Base-by-base conservation (phyloP, 2,113 vertebrate species). In the Gallinago paraguaiae region DNA sequence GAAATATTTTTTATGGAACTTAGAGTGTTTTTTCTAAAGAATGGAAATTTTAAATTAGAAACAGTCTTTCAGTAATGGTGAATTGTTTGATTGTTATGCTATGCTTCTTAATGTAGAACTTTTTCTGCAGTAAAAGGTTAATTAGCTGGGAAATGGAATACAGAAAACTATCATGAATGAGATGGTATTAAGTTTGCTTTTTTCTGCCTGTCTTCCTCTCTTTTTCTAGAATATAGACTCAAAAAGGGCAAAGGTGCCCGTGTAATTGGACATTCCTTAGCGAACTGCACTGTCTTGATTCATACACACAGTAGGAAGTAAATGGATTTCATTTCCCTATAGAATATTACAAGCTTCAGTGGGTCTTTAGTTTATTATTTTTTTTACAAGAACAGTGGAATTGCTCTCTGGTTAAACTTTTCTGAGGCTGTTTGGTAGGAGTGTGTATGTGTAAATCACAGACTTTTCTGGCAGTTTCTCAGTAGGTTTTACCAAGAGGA, bases 141-240 rank as follows among this genome's bases (percentile, higher is more conserved):
- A 97, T 97, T 97, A 96, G 79, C 35, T 96, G 80, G 90, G 76
- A 96, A 96, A 97, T 82, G 72, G 93, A 95, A 87, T 86, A 83
- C 79, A 87, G 90, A 96, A 96, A 90, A 85, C 57, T 77, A 93
- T 82, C 76, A 86, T 54, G 90, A 95, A 94, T 65, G 46, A 95
- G 56, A 71, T 64, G 60, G 39, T 45, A 68, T 86, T 92, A 89
- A 93, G 46, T 59, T 22, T 91, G 84, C 43, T 75, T 57, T 90
- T 95, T 88, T 46, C 70, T 86, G 79, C 25, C 69, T 82, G 16
- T 92, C 51, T 95, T 43, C 39, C 30, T 93, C 37, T 41, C 84
- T 91, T 82, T 82, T 90, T 91, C 78, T 41, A 60, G 72, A 92
- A 91, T 64, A 77, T 24, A 51, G 57, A 43, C 67, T 80, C 39